Evolutionary conservation across 2,113 vertebrate species (phyloP).

Genomic region (Poecilia latipinna): DNA sequence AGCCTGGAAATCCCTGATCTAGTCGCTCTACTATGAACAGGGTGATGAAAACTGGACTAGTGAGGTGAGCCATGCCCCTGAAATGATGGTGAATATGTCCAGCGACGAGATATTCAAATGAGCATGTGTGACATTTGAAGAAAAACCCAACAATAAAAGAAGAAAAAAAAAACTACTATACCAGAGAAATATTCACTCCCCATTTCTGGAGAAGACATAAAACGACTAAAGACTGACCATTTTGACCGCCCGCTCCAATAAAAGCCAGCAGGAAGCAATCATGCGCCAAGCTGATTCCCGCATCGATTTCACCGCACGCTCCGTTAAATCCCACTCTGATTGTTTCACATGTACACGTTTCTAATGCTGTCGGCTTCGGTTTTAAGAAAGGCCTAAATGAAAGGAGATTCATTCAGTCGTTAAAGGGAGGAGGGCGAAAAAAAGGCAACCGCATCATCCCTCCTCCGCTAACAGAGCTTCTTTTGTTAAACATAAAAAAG

Average conservation of each 20-base stretch:
- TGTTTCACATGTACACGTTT: background rate
- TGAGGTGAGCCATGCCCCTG: constrained; percentile 70
- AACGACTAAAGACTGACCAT: background rate
- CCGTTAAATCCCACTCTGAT: background rate
- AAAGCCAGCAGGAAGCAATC: constrained; percentile 11
- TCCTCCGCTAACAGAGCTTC: constrained; percentile 7
- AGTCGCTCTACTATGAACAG: background rate
- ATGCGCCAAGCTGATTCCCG: constrained; percentile 14
- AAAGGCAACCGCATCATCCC: background rate
- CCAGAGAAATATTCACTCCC: background rate
- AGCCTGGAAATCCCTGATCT: background rate
- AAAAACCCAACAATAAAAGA: background rate
- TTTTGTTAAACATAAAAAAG: constrained; percentile 1
- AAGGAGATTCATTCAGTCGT: constrained; percentile 1
- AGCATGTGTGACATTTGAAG: background rate
- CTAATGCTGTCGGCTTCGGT: background rate
- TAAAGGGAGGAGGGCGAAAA: background rate
- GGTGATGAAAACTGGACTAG: constrained; percentile 4
- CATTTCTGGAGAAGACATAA: background rate
- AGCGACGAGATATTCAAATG: constrained; percentile 22
- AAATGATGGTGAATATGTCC: constrained; percentile 64
- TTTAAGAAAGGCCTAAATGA: background rate
- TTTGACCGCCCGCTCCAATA: background rate
- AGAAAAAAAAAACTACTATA: background rate
- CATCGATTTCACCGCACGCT: background rate